A percentile compares a stretch with the other conserved stretches of the same genome.
phyloP scores from a whole-genome alignment of 2,797 vertebrate genomes.

The Aphelocoma californica region DNA sequence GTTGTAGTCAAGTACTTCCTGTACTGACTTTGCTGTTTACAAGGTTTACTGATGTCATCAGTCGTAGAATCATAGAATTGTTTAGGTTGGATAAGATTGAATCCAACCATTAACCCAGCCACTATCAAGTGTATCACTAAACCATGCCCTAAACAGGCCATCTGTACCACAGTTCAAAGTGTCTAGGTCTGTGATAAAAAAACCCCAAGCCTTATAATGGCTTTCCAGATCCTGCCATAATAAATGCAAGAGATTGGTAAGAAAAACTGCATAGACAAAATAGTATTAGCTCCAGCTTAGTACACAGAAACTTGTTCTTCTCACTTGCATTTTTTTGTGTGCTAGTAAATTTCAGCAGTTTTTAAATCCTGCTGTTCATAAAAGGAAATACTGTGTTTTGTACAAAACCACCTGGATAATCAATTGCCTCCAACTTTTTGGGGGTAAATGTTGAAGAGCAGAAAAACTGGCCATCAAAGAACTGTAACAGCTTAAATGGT shows the following conservation, averaged over 20 bases:
- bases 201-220: neutral
- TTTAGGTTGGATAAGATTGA: neutral
- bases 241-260: neutral
- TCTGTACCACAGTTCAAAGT: neutral
- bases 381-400: neutral
- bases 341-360: neutral
- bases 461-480: neutral
- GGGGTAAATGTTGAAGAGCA: neutral
- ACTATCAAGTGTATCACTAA: neutral
- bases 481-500: neutral
- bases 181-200: neutral
- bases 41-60: neutral
- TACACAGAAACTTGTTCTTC: neutral
- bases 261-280: neutral
- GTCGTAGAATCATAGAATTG: neutral
- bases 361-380: neutral
- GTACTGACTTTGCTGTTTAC: neutral
- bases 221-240: neutral
- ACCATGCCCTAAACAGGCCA: neutral
- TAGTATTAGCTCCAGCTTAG: neutral
- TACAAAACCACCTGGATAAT: neutral
- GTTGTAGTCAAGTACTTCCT: neutral
- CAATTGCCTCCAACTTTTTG: neutral
- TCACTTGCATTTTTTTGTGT: neutral
- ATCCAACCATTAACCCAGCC: neutral